Evolutionary conservation across 2,888 invertebrate species (phyloP).

Genomic region (Lochmaea capreae): DNA sequence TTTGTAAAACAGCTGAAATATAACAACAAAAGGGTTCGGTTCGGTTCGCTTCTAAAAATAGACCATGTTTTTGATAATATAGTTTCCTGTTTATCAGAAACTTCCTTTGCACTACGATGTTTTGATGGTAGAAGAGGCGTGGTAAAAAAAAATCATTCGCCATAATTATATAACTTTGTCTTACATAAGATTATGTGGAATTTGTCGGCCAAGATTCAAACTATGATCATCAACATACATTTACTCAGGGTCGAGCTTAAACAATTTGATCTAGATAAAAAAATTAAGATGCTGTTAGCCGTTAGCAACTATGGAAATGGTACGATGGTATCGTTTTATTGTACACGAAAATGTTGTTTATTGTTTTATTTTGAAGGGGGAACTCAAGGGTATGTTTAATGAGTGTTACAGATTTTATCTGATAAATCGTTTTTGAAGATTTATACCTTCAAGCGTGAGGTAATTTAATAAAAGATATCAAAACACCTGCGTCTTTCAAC

Average conservation of each 20-base stretch:
- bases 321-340: background rate
- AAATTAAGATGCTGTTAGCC: background rate
- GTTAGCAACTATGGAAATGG: background rate
- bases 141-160: background rate
- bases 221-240: background rate
- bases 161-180: background rate
- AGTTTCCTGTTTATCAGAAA: slow-evolving; percentile 24
- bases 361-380: background rate
- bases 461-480: too few species aligned
- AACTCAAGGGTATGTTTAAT: background rate
- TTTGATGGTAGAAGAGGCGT: background rate
- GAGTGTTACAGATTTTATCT: background rate
- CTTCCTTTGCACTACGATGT: slow-evolving; percentile 23
- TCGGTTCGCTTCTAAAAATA: slow-evolving; percentile 19
- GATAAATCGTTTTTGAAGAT: background rate
- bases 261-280: background rate
- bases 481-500: too few species aligned
- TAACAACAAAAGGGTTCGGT: slow-evolving; percentile 26
- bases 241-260: background rate
- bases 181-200: background rate
- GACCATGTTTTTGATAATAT: slow-evolving; percentile 17
- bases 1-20: slow-evolving; percentile 23
- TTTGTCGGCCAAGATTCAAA: background rate
- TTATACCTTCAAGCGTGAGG: too few species aligned
- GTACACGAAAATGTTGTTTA: slow-evolving; percentile 1